phyloP scores from a whole-genome alignment of 2,888 invertebrate genomes.

The Gari tellinella region DNA sequence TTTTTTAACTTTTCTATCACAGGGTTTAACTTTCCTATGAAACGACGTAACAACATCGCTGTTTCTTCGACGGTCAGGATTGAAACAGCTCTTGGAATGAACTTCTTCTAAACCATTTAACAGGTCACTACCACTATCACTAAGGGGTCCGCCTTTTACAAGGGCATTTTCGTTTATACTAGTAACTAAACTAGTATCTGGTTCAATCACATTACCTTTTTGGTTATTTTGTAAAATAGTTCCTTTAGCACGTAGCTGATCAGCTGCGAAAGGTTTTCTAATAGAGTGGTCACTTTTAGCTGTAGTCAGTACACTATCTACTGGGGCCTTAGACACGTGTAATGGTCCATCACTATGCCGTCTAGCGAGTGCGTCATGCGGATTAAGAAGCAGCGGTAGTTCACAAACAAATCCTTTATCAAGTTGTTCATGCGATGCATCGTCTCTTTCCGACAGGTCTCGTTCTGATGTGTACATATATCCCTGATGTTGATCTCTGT shows the following conservation, averaged over 20 bases:
- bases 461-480: background rate
- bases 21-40: background rate
- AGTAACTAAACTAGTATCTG: too few relatives aligned
- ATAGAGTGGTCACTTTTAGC: conserved; percentile 45
- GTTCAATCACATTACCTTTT: too few relatives aligned
- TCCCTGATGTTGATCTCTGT: background rate
- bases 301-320: conserved; percentile 14
- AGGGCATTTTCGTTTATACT: too few relatives aligned
- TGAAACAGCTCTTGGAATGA: conserved; percentile 30
- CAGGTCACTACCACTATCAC: conserved; percentile 19
- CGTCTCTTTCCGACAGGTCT: too few relatives aligned
- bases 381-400: conserved; percentile 41
- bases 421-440: too few relatives aligned
- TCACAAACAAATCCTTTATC: background rate
- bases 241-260: background rate
- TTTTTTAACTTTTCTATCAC: conserved; percentile 18
- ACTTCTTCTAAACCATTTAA: conserved; percentile 40
- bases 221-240: too few relatives aligned
- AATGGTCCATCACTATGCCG: conserved; percentile 53
- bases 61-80: too few relatives aligned
- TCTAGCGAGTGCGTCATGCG: conserved; percentile 36
- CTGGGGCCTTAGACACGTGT: conserved; percentile 8
- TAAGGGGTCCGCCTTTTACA: background rate
- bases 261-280: background rate
- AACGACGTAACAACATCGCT: too few relatives aligned